Base-by-base conservation (phyloP, 64 coral and sea anemone genomes). In the Montipora foliosa region DNA sequence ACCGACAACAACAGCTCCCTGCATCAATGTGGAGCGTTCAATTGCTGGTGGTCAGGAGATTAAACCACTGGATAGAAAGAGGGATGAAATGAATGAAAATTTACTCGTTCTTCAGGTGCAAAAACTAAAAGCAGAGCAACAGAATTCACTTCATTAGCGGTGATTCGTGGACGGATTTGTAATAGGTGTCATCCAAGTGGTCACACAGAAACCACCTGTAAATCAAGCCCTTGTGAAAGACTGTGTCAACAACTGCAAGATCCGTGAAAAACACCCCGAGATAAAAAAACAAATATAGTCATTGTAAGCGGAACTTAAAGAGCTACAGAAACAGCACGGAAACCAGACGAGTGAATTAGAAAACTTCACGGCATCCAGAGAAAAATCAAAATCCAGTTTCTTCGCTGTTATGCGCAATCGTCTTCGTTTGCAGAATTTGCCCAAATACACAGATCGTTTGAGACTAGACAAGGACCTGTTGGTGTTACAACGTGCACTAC, bases 291-390 rank as follows among this genome's bases (percentile, higher is more conserved):
- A 79, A 37, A 79, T 79, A 79, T 21, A 11, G 5, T 79, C 77
- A 16, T 46, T 79, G 77, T 22, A 55, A 55, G 52, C 52, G 9
- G 52, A 55, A 55, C 52, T 55, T 9, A 55, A 55, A 55, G 52
- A 55, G 14, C 77, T 79, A 24, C 77, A 79, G 44, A 79, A 79
- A 79, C 77, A 79, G 37, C 20, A 79, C n/a, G 77, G 37, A 46
- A 79, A 79, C 5, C 77, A 79, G 15, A 79, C 5, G 49, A 20
- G 49, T 6, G 77, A 79, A 79, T 49, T 79, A 49, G 77, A 79
- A 16, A 79, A 22, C 49, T 79, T 79, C 44, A 6, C 15, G 49
- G 77, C 77, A 29, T 11, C 77, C 25, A 29, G 77, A 15, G n/a
- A 79, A 46, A 79, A 79, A 47, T 79, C 77, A 47, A 20, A 21